Conservation (phyloP, 2,113 vertebrate species). For the Reinhardtius hippoglossoides region DNA sequence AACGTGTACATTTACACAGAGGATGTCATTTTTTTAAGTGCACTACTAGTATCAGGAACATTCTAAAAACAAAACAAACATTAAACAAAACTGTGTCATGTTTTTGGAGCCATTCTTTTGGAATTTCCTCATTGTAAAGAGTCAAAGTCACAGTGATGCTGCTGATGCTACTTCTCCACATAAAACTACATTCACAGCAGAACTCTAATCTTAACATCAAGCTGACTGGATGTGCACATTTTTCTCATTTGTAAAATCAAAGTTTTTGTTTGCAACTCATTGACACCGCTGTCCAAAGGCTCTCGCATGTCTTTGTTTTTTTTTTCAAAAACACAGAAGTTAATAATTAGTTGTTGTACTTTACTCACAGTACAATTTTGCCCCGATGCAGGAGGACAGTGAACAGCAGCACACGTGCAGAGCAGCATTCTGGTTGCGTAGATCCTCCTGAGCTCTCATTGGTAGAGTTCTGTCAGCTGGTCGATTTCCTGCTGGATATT, state of each 20-base stretch:
- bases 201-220: too few species aligned
- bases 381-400: slow-evolving; percentile 85
- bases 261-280: too few species aligned
- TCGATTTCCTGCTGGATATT: slow-evolving; percentile 98
- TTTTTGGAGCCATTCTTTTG: too few species aligned
- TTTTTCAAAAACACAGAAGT: not conserved
- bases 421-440: slow-evolving; percentile 77
- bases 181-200: too few species aligned
- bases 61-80: not conserved
- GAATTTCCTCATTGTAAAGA: too few species aligned
- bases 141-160: too few species aligned
- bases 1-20: not conserved
- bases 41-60: not conserved
- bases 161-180: too few species aligned
- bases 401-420: slow-evolving; percentile 81
- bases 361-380: not conserved
- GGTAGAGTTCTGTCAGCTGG: slow-evolving; percentile 94
- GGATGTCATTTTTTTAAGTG: not conserved
- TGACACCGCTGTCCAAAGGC: too few species aligned
- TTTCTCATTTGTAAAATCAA: too few species aligned
- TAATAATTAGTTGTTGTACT: not conserved
- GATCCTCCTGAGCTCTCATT: slow-evolving; percentile 87
- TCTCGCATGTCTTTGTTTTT: too few species aligned
- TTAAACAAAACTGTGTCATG: too few species aligned
- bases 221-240: too few species aligned